These are phyloP conservation scores for Stenodema calcarata DNA, from an alignment of 2,888 invertebrate genomes.

Conservation along the genomic window DNA sequence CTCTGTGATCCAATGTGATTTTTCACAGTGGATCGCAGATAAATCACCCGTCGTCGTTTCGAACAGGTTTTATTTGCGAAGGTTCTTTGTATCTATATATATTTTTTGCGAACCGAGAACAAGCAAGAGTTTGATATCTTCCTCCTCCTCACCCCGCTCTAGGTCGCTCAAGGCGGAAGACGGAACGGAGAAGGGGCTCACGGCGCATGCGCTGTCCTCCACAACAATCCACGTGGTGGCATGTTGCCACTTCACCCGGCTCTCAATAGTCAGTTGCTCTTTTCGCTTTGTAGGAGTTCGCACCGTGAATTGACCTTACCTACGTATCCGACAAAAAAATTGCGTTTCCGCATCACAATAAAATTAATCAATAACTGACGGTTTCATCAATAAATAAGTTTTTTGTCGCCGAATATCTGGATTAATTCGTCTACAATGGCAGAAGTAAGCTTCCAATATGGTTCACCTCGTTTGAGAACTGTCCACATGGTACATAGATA, in stretches of 20 bases:
- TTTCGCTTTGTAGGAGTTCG: background rate
- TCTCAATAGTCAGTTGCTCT: background rate
- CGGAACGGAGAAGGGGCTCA: background rate
- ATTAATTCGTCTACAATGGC: background rate
- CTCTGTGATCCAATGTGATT: too few species aligned
- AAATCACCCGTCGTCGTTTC: too few species aligned
- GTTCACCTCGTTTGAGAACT: background rate
- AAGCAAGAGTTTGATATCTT: background rate
- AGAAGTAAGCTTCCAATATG: background rate
- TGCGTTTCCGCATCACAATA: background rate
- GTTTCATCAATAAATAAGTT: background rate
- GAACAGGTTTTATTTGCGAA: background rate
- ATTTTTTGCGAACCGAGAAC: too few species aligned
- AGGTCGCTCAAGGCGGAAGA: background rate
- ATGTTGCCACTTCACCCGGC: constrained; percentile 25
- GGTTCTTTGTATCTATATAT: background rate
- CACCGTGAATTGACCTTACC: background rate
- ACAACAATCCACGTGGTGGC: constrained; percentile 45
- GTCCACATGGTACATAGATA: background rate
- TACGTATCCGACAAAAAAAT: background rate
- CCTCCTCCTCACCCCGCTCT: background rate
- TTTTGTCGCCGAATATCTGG: background rate
- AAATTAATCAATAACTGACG: background rate
- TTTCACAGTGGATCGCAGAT: too few species aligned
- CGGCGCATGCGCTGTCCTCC: constrained; percentile 11